A percentile compares a stretch with the other conserved stretches of the same genome.
These are phyloP conservation scores for Leguminivora glycinivorella DNA, from an alignment of 1,140 invertebrate species.

Conservation along the genomic window DNA sequence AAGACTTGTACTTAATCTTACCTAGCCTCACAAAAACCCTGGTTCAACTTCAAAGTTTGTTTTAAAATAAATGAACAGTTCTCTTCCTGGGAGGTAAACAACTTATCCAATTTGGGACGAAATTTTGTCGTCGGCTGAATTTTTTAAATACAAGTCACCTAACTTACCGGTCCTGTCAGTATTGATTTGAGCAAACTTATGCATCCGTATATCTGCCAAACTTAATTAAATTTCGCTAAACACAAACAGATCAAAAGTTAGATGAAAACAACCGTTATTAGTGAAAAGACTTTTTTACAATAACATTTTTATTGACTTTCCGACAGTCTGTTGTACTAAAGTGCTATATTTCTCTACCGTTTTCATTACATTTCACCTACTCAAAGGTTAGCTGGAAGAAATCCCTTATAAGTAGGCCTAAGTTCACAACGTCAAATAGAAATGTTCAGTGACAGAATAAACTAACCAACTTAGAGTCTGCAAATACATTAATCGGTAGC, in stretches of 20 bases:
- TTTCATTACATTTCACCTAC: no score
- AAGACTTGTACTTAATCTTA: no score
- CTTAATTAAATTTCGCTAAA: slow-evolving; percentile 30
- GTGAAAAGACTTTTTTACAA: neutral
- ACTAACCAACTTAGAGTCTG: no score
- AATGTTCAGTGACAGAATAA: no score
- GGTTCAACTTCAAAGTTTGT: neutral
- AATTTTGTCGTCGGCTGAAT: slow-evolving; percentile 23
- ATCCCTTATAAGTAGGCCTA: no score
- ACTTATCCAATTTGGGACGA: slow-evolving; percentile 35
- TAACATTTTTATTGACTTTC: no score
- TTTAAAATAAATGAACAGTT: neutral
- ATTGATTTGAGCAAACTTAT: slow-evolving; percentile 32
- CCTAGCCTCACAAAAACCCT: neutral
- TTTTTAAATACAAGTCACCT: slow-evolving; percentile 10
- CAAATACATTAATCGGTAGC: no score
- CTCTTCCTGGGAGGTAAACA: slow-evolving; percentile 1
- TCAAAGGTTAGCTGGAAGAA: no score
- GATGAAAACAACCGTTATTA: neutral
- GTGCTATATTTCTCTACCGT: no score
- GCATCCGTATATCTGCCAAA: neutral
- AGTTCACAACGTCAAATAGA: no score
- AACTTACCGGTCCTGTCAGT: slow-evolving; percentile 28
- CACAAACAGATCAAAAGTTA: slow-evolving; percentile 9
- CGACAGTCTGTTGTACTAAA: no score